Percentiles rank a stretch among this genome's conserved stretches.
These are phyloP conservation scores for Nipponia nippon DNA, from an alignment of 2,113 vertebrate genomes.

Conservation along the genomic window DNA sequence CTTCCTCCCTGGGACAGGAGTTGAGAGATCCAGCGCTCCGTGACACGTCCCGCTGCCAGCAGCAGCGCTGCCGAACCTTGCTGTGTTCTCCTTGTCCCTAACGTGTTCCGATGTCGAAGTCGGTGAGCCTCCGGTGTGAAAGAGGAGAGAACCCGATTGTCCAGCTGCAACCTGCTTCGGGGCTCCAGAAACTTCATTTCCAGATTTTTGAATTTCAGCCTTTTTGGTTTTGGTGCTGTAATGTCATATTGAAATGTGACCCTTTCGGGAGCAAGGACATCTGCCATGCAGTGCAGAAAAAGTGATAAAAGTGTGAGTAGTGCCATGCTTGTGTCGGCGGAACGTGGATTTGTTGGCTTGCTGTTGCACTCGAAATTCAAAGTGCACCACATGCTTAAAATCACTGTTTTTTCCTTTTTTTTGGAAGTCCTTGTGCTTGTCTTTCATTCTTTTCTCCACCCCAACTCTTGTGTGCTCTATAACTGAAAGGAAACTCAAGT, in stretches of 20 bases:
- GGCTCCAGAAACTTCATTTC: neutral
- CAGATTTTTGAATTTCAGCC: neutral
- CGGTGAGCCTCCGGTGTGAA: neutral
- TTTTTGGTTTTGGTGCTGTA: neutral
- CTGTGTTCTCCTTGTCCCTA: neutral
- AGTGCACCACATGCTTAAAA: neutral
- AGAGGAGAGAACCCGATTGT: neutral
- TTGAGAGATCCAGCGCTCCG: neutral
- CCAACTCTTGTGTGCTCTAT: neutral
- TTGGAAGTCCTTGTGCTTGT: neutral
- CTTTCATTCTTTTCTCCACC: neutral
- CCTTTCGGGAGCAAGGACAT: neutral
- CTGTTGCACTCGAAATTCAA: neutral
- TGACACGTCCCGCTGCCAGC: neutral
- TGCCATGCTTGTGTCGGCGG: neutral
- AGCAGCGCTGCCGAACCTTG: neutral
- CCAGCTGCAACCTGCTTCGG: neutral
- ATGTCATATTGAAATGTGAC: neutral
- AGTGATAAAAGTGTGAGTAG: neutral
- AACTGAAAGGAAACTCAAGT: neutral
- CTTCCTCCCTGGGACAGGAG: neutral
- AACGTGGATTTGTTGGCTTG: neutral
- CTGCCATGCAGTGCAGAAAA: neutral
- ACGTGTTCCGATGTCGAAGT: accelerated
- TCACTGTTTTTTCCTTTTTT: neutral